Conservation (phyloP, 1,140 invertebrate genomes). For the Cotesia vestalis region DNA sequence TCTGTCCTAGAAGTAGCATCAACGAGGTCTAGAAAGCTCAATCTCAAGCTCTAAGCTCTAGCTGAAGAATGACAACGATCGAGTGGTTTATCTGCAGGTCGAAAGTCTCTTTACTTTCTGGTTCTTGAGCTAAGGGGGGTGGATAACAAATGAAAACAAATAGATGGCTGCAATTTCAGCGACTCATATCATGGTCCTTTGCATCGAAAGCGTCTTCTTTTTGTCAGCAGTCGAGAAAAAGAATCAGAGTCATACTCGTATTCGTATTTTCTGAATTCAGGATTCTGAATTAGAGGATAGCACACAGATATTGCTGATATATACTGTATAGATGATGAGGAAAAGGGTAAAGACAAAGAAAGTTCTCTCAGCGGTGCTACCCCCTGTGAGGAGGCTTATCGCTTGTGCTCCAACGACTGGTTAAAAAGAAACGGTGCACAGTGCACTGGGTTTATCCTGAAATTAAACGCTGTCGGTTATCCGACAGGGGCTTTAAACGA, state of each 20-base stretch:
- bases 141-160: background rate
- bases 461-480: constrained; percentile 58
- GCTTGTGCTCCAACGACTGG: constrained; percentile 7
- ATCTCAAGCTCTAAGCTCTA: no score
- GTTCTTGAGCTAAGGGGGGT: no score
- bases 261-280: no score
- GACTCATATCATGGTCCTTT: constrained; percentile 1
- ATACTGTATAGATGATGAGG: background rate
- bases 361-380: constrained; percentile 22
- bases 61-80: constrained; percentile 29
- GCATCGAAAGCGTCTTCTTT: constrained; percentile 9
- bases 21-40: constrained; percentile 10
- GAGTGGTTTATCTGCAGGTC: constrained; percentile 37
- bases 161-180: constrained; percentile 8
- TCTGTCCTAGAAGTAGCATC: background rate
- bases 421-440: background rate
- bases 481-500: constrained; percentile 23
- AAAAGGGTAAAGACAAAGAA: constrained; percentile 32
- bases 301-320: background rate
- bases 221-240: background rate
- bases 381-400: constrained; percentile 26
- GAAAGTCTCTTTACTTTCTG: background rate
- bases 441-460: constrained; percentile 48
- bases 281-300: background rate
- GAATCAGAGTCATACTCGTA: no score